Evolutionary conservation across 2,113 vertebrate genomes (phyloP), one percentile per base, ranked within the genome.

Genomic region (Sigmodon hispidus): DNA sequence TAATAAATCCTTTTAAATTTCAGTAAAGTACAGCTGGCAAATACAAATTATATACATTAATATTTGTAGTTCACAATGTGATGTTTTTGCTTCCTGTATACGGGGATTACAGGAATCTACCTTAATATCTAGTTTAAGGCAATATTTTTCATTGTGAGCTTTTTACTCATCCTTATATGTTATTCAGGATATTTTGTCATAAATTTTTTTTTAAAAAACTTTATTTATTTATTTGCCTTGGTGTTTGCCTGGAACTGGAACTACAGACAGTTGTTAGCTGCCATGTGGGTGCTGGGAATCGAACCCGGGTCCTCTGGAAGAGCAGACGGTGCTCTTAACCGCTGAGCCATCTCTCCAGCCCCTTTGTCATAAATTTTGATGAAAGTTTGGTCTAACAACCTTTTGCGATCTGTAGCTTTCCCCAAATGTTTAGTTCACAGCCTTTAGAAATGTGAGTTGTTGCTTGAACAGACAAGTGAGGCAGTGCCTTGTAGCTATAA

Each of bases 361-460:
- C n/a, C n/a, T 96, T 29, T 15, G 22, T 61, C 57, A 43, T 93
- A 83, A 91, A 93, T 94, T 93, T 84, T 50, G 85, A 65, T 50
- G 24, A 81, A 94, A 85, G 50, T 36, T 79, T 77, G 29, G 50
- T 34, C 4, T n/a, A 55, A 73, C 36, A 81, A 59, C 43, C 15
- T 90, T 93, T 85, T 40, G 48, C 43, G 43, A 83, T 89, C 81
- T 94, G 43, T 3, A 34, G n/a, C 26, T 94, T 77, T 94, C 92
- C 67, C 52, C 79, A 90, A 48, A 75, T 52, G 89, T 72, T 73
- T 34, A 69, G 31, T 93, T n/a, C 90, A 57, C 83, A 93, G 80
- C 15, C 40, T 75, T 77, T 50, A 45, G 72, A 87, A 81, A 26
- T 59, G 29, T 94, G 77, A 29, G 22, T 55, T 96, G 48, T 83